Conservation (phyloP, 1,140 invertebrate species). For the Formica selysi region DNA sequence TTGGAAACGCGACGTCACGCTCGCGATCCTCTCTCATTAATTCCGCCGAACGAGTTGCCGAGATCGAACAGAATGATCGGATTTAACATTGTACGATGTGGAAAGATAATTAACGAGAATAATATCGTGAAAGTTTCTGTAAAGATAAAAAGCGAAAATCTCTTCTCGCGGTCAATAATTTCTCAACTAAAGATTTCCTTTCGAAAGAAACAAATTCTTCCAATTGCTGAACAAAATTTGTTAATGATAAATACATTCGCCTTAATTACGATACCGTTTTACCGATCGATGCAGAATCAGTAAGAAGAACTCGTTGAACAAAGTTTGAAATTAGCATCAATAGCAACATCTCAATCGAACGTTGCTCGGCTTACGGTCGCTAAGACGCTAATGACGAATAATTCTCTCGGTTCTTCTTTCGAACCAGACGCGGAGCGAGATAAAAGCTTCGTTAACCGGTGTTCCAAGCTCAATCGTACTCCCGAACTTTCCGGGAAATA, state of each 20-base stretch:
- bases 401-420: conserved; percentile 61
- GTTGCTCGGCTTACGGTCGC: background rate
- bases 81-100: conserved; percentile 4
- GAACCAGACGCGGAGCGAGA: conserved; percentile 9
- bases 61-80: conserved; percentile 30
- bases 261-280: background rate
- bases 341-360: conserved; percentile 37
- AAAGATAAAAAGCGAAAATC: background rate
- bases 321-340: conserved; percentile 58
- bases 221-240: conserved; percentile 1
- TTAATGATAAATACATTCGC: conserved; percentile 6
- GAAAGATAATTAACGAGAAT: conserved; percentile 23
- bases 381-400: conserved; percentile 50
- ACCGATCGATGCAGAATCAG: background rate
- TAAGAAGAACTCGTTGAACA: conserved; percentile 33
- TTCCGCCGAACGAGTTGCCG: conserved; percentile 51
- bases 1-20: conserved; percentile 57
- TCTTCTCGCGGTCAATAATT: background rate
- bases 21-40: conserved; percentile 53
- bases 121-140: background rate
- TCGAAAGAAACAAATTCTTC: background rate
- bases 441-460: conserved; percentile 63
- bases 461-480: conserved; percentile 32
- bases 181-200: background rate
- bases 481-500: conserved; percentile 57